Percentiles rank a stretch among this genome's conserved stretches.
Conservation (phyloP, 2,113 vertebrate species). For the Haemorhous mexicanus region DNA sequence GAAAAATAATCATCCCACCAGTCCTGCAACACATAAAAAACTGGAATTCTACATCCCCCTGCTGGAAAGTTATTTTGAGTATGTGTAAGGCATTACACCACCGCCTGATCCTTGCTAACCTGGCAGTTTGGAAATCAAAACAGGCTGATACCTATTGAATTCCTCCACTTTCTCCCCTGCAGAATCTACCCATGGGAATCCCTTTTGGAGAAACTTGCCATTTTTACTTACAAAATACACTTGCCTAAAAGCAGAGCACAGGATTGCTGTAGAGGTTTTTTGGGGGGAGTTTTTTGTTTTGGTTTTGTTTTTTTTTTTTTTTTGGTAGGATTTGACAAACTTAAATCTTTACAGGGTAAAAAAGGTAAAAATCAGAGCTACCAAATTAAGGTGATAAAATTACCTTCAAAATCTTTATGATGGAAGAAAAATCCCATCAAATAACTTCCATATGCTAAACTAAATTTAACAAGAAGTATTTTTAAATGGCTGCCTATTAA, state of each 20-base stretch:
- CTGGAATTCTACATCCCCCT: constrained; percentile 60
- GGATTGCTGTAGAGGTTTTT: not conserved
- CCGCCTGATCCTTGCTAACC: not conserved
- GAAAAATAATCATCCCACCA: not conserved
- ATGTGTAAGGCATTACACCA: not conserved
- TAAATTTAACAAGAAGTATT: not conserved
- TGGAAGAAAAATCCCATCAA: not conserved
- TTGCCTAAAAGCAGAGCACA: not conserved
- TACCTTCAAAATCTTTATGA: not conserved
- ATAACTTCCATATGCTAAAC: not conserved
- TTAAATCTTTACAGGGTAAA: not conserved
- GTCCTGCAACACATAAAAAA: not conserved
- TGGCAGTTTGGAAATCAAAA: not conserved
- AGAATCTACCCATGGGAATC: not conserved
- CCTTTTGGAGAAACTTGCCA: not conserved
- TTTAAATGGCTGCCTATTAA: not conserved
- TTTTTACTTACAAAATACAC: not conserved
- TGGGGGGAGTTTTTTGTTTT: not conserved
- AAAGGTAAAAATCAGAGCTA: not conserved
- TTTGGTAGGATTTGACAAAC: not conserved
- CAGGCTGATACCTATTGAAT: not conserved
- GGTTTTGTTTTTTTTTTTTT: not conserved
- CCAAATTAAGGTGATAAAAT: not conserved
- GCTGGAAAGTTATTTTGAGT: constrained; percentile 43
- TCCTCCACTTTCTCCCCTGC: not conserved